Evolutionary conservation across 1,140 invertebrate species (phyloP).

Genomic region (Pseudomyrmex dendroicus): DNA sequence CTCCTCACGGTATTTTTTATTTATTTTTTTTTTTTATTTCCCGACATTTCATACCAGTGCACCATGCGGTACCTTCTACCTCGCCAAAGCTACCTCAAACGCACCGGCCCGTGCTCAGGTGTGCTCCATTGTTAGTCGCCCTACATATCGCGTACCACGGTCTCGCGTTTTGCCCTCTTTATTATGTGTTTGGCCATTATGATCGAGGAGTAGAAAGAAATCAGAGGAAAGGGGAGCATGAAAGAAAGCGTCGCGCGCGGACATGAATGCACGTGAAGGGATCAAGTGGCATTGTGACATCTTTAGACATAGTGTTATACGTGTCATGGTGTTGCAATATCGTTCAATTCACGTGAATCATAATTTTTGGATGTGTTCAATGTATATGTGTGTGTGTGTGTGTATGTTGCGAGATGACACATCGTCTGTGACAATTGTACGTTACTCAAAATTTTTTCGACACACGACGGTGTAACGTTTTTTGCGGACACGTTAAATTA

Average conservation of each 20-base stretch:
- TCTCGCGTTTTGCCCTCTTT: slow-evolving; percentile 75
- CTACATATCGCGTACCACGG: slow-evolving; percentile 74
- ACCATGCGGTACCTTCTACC: slow-evolving; percentile 68
- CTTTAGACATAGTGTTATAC: slow-evolving; percentile 32
- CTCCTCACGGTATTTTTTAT: background rate
- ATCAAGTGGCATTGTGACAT: slow-evolving; percentile 67
- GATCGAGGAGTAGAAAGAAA: slow-evolving; percentile 49
- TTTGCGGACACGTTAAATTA: background rate
- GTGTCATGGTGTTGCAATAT: slow-evolving; percentile 1
- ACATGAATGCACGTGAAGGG: slow-evolving; percentile 50
- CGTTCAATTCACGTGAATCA: background rate
- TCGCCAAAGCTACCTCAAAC: slow-evolving; percentile 74
- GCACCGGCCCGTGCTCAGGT: slow-evolving; percentile 79
- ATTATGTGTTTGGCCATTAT: slow-evolving; percentile 77
- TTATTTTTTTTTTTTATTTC: slow-evolving; percentile 66
- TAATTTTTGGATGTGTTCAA: background rate
- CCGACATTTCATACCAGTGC: slow-evolving; percentile 79
- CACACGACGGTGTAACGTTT: too few species aligned
- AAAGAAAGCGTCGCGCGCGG: background rate
- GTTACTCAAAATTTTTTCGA: too few species aligned
- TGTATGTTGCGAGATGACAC: background rate
- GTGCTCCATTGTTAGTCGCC: slow-evolving; percentile 81
- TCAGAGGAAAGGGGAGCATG: background rate
- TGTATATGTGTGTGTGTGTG: background rate
- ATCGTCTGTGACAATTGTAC: background rate